phyloP scores from a whole-genome alignment of 2,113 vertebrate species.

The Otolemur garnettii region DNA sequence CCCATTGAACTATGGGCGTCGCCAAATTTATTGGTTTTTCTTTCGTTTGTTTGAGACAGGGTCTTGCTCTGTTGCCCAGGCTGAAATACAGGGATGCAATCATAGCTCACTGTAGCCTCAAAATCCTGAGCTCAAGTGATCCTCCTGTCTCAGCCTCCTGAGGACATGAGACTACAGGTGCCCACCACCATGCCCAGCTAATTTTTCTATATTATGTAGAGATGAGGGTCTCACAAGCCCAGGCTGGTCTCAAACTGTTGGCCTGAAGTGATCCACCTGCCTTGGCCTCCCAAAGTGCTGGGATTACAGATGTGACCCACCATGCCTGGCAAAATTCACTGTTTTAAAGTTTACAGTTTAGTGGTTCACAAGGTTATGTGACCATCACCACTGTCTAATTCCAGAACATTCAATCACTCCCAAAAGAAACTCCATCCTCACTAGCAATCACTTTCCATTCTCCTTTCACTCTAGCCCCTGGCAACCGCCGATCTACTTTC shows the following conservation, averaged over 20 bases:
- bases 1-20: too few species aligned
- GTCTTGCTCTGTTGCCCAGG: background rate
- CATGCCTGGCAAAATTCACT: background rate
- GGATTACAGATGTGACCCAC: background rate
- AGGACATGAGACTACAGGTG: too few species aligned
- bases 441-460: background rate
- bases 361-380: too few species aligned
- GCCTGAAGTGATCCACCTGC: background rate
- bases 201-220: background rate
- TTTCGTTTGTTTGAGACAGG: background rate
- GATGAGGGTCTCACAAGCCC: background rate
- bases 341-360: background rate
- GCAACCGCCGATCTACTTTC: fast-evolving
- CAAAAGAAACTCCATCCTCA: background rate
- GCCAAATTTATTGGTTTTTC: too few species aligned
- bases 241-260: background rate
- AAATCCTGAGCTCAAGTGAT: too few species aligned
- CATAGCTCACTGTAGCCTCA: too few species aligned
- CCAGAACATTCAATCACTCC: background rate
- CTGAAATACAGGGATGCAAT: too few species aligned
- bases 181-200: too few species aligned
- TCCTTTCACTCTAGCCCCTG: background rate
- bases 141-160: too few species aligned
- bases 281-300: background rate
- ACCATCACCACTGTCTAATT: background rate